phyloP scores from a whole-genome alignment of 2,888 invertebrate genomes.

The Rambutsinella grinnellia region DNA sequence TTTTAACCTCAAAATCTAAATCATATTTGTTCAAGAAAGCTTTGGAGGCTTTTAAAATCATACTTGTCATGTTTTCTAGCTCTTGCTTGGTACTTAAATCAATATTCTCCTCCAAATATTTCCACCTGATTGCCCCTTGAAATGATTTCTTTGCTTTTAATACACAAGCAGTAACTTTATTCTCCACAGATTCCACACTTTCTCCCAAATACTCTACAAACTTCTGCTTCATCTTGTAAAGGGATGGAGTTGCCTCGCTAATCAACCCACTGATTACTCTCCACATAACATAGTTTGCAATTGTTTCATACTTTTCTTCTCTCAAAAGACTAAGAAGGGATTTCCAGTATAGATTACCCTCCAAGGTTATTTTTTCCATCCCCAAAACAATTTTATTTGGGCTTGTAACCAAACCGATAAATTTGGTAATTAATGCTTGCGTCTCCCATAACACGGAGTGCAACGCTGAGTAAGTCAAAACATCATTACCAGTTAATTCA shows the following conservation, averaged over 20 bases:
- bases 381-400: slow-evolving; percentile 51
- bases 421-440: not conserved
- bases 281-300: slow-evolving; percentile 57
- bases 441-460: not conserved
- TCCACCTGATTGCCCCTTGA: slow-evolving; percentile 61
- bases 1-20: too few species aligned
- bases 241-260: slow-evolving; percentile 52
- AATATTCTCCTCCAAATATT: slow-evolving; percentile 56
- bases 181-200: slow-evolving; percentile 47
- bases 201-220: slow-evolving; percentile 59
- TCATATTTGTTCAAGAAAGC: too few species aligned
- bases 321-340: slow-evolving; percentile 18
- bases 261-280: slow-evolving; percentile 47
- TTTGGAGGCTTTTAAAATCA: too few species aligned
- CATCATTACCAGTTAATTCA: slow-evolving; percentile 49
- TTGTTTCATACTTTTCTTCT: not conserved
- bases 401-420: slow-evolving; percentile 13
- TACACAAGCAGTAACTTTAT: slow-evolving; percentile 38
- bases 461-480: slow-evolving; percentile 29
- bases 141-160: slow-evolving; percentile 41
- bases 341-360: too few species aligned
- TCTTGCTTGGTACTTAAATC: slow-evolving; percentile 49
- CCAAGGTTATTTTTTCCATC: too few species aligned
- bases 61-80: too few species aligned
- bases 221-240: slow-evolving; percentile 60